Percentiles rank a stretch among this genome's conserved stretches.
These are phyloP conservation scores for Tamandua tetradactyla DNA, from an alignment of 2,797 vertebrate genomes.

Conservation along the genomic window DNA sequence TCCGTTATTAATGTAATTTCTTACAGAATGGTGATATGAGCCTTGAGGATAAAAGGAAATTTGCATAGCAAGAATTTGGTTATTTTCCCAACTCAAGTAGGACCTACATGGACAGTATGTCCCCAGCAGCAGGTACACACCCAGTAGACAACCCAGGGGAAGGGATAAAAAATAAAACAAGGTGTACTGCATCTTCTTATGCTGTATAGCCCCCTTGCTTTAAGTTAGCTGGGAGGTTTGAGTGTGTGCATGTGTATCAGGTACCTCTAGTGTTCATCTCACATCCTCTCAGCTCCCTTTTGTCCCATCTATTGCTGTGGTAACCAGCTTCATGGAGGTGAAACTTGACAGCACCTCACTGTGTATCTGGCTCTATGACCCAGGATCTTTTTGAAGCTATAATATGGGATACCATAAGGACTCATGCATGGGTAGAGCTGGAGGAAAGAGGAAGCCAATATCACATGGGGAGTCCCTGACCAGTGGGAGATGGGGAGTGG, in stretches of 20 bases:
- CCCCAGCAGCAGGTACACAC: background rate
- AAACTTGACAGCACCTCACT: slow-evolving; percentile 31
- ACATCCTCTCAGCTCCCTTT: slow-evolving; percentile 24
- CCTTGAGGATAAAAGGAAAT: background rate
- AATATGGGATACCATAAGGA: background rate
- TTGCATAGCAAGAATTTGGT: background rate
- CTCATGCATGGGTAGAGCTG: background rate
- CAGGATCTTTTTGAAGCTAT: slow-evolving; percentile 28
- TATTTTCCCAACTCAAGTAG: background rate
- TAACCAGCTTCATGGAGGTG: slow-evolving; percentile 6
- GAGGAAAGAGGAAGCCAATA: background rate
- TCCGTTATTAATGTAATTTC: background rate
- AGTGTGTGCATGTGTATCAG: background rate
- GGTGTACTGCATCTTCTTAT: background rate
- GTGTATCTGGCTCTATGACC: slow-evolving; percentile 4
- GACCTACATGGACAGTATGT: background rate
- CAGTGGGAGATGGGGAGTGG: background rate
- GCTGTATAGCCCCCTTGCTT: background rate
- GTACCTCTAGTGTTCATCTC: slow-evolving; percentile 17
- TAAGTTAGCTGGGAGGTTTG: slow-evolving; percentile 40
- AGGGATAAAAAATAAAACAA: background rate
- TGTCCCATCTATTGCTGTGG: slow-evolving; percentile 23
- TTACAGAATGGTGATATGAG: slow-evolving; percentile 4
- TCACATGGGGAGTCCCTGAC: background rate
- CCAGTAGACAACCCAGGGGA: background rate